These are phyloP conservation scores for Octodon degus DNA, from an alignment of 2,113 vertebrate genomes.

Conservation along the genomic window DNA sequence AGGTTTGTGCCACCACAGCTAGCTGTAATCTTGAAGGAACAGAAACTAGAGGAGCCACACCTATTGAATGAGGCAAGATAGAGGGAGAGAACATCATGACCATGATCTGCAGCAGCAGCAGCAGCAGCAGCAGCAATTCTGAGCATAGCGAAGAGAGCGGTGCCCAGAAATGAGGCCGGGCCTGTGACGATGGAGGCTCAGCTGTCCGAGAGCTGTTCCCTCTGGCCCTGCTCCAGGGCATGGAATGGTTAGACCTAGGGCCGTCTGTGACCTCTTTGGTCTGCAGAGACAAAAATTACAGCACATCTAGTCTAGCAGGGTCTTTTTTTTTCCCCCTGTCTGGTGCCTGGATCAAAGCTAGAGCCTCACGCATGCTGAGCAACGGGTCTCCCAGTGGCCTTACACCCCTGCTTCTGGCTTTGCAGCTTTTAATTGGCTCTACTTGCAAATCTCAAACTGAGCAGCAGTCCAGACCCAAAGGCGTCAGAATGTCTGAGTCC, in stretches of 20 bases:
- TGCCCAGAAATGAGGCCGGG: background rate
- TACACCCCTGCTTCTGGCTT: too few species aligned
- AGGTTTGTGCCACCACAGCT: background rate
- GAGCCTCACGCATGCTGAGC: background rate
- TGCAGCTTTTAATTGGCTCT: background rate
- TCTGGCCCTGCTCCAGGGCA: background rate
- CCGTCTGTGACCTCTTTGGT: background rate
- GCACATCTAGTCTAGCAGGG: background rate
- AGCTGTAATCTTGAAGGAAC: background rate
- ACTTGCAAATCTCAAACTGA: background rate
- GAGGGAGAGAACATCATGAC: background rate
- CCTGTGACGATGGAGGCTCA: fast-evolving
- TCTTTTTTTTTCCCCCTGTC: background rate
- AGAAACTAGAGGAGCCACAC: background rate
- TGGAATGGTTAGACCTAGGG: background rate
- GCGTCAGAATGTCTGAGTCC: background rate
- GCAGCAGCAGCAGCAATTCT: background rate
- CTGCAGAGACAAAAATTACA: background rate
- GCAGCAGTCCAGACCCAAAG: background rate
- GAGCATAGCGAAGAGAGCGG: background rate
- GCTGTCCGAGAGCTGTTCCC: background rate
- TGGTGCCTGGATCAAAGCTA: background rate
- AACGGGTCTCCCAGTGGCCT: background rate
- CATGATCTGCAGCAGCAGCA: background rate
- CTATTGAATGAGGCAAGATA: background rate